These are phyloP conservation scores for Drosophila chauvacae DNA, from an alignment of 1,140 invertebrate genomes.

Conservation along the genomic window DNA sequence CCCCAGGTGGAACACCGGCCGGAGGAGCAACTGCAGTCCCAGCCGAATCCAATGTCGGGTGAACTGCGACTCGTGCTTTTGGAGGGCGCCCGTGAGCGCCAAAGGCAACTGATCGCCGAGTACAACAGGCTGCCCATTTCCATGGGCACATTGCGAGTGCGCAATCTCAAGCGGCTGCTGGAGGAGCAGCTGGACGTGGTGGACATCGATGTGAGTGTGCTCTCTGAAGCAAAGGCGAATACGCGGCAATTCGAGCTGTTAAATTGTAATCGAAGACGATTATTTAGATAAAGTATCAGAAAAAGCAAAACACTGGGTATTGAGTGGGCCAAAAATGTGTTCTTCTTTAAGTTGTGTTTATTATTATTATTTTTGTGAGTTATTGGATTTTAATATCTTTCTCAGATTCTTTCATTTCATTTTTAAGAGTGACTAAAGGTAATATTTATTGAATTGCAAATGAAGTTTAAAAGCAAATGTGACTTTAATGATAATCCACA, in stretches of 20 bases:
- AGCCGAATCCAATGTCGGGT: constrained; percentile 32
- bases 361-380: no score
- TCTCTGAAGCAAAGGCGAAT: constrained; percentile 19
- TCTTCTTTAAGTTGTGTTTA: no score
- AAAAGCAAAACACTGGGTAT: no score
- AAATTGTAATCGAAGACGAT: constrained; percentile 10
- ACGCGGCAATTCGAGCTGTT: background rate
- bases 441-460: no score
- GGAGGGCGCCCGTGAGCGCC: constrained; percentile 25
- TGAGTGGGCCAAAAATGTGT: no score
- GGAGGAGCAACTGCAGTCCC: background rate
- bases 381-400: no score
- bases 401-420: no score
- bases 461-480: no score
- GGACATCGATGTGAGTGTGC: constrained; percentile 47
- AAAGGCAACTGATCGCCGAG: constrained; percentile 46
- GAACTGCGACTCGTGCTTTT: constrained; percentile 32
- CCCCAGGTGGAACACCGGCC: background rate
- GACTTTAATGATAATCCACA: no score
- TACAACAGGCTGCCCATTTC: constrained; percentile 65
- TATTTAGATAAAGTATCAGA: constrained; percentile 1
- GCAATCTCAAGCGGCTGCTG: constrained; percentile 53
- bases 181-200: constrained; percentile 59
- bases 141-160: constrained; percentile 61
- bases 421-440: no score